A percentile compares a stretch with the other conserved stretches of the same genome.
Evolutionary conservation across 1,140 invertebrate species (phyloP).

Genomic region (Propsilocerus akamusi): DNA sequence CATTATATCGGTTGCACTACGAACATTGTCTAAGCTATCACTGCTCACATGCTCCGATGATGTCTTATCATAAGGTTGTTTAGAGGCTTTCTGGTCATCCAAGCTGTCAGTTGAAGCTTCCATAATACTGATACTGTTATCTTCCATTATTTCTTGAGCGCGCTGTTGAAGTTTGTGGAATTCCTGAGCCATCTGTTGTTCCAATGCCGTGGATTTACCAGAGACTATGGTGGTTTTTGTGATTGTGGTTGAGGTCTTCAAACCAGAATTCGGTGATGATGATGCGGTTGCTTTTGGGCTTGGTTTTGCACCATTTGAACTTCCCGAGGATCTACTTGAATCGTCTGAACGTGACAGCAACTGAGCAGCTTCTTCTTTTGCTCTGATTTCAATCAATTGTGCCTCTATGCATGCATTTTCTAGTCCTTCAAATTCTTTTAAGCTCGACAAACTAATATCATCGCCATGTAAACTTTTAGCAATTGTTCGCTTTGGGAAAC

Average conservation of each 20-base stretch:
- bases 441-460: slow-evolving; percentile 74
- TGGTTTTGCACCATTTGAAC: slow-evolving; percentile 26
- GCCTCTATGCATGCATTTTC: slow-evolving; percentile 75
- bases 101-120: slow-evolving; percentile 41
- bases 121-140: slow-evolving; percentile 28
- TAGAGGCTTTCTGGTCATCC: slow-evolving; percentile 26
- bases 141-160: slow-evolving; percentile 18
- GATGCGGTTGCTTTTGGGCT: slow-evolving; percentile 26
- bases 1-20: slow-evolving; percentile 26
- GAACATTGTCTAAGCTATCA: slow-evolving; percentile 36
- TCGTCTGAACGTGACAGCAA: slow-evolving; percentile 37
- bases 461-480: slow-evolving; percentile 60
- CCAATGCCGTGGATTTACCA: slow-evolving; percentile 27
- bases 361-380: slow-evolving; percentile 69
- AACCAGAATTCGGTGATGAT: slow-evolving; percentile 12
- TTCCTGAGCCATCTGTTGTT: slow-evolving; percentile 27
- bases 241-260: slow-evolving; percentile 20
- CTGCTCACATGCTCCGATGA: slow-evolving; percentile 29
- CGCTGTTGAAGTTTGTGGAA: slow-evolving; percentile 19
- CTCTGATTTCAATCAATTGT: slow-evolving; percentile 59
- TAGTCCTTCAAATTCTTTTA: slow-evolving; percentile 86
- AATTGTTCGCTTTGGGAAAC: slow-evolving; percentile 42
- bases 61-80: slow-evolving; percentile 15
- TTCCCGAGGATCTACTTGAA: slow-evolving; percentile 32
- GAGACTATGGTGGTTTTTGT: slow-evolving; percentile 26